Percentiles rank a stretch among this genome's conserved stretches.
Evolutionary conservation across 2,888 invertebrate species (phyloP).

Genomic region (Magallana nippona): DNA sequence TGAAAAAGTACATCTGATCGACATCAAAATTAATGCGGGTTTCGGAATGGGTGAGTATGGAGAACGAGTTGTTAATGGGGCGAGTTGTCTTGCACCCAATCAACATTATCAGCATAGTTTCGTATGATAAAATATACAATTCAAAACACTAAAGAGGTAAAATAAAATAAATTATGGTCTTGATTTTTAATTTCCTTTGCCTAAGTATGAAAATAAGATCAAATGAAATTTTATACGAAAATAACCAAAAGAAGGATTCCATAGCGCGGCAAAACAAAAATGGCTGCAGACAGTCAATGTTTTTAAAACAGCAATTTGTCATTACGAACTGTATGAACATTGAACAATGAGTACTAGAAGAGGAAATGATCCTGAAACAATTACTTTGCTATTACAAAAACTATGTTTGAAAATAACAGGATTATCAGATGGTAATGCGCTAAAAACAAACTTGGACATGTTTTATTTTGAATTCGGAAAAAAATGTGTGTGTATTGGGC

Average conservation of each 20-base stretch:
- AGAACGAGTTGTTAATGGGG: too few relatives aligned
- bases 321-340: background rate
- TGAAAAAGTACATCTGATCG: too few relatives aligned
- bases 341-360: constrained; percentile 50
- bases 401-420: constrained; percentile 71
- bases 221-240: background rate
- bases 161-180: too few relatives aligned
- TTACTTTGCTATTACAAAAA: constrained; percentile 61
- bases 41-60: too few relatives aligned
- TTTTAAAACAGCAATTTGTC: background rate
- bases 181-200: too few relatives aligned
- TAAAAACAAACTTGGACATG: constrained; percentile 44
- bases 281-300: constrained; percentile 42
- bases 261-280: constrained; percentile 56
- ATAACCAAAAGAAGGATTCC: constrained; percentile 16
- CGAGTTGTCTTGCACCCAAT: too few relatives aligned
- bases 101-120: too few relatives aligned
- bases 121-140: too few relatives aligned
- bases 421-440: constrained; percentile 61
- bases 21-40: too few relatives aligned
- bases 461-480: background rate
- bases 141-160: too few relatives aligned
- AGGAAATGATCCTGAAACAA: constrained; percentile 54
- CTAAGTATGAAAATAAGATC: too few relatives aligned
- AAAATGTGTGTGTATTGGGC: background rate